Evolutionary conservation across 2,113 vertebrate species (phyloP).

Genomic region (Oncorhynchus masou): DNA sequence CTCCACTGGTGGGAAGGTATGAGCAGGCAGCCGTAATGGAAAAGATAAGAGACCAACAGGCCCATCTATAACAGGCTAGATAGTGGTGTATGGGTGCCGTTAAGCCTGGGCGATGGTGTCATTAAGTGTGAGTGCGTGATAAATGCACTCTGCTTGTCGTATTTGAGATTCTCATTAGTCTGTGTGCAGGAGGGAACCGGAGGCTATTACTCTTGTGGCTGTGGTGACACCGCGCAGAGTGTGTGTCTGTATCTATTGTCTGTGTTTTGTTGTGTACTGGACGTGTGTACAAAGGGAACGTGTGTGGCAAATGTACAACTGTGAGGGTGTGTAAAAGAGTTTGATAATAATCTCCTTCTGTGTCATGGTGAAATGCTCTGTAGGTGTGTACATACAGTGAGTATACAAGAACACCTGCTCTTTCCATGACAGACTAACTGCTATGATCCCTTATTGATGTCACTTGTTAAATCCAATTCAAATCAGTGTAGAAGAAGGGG

Average conservation of each 20-base stretch:
- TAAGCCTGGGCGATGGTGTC: slow-evolving; percentile 56
- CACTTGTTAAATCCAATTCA: too few species aligned
- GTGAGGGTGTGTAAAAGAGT: background rate
- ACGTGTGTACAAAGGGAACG: background rate
- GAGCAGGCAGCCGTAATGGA: slow-evolving; percentile 31
- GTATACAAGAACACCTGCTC: too few species aligned
- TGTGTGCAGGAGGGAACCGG: slow-evolving; percentile 65
- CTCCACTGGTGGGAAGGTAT: slow-evolving; percentile 2
- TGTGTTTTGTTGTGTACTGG: background rate
- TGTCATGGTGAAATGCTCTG: background rate
- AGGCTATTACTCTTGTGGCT: slow-evolving; percentile 67
- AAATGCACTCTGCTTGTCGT: slow-evolving; percentile 73
- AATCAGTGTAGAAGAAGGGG: too few species aligned
- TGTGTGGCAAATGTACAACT: background rate
- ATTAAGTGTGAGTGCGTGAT: slow-evolving; percentile 70
- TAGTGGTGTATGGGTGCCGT: slow-evolving; percentile 40
- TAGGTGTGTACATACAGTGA: too few species aligned
- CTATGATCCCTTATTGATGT: too few species aligned
- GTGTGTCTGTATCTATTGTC: slow-evolving; percentile 5
- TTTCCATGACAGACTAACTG: too few species aligned
- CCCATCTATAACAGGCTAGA: slow-evolving; percentile 48
- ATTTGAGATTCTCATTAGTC: slow-evolving; percentile 79
- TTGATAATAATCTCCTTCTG: background rate
- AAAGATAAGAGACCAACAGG: slow-evolving; percentile 38
- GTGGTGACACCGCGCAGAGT: slow-evolving; percentile 48